Evolutionary conservation across 1,140 invertebrate species (phyloP), one percentile per base, ranked within the genome.

Genomic region (Atta cephalotes): DNA sequence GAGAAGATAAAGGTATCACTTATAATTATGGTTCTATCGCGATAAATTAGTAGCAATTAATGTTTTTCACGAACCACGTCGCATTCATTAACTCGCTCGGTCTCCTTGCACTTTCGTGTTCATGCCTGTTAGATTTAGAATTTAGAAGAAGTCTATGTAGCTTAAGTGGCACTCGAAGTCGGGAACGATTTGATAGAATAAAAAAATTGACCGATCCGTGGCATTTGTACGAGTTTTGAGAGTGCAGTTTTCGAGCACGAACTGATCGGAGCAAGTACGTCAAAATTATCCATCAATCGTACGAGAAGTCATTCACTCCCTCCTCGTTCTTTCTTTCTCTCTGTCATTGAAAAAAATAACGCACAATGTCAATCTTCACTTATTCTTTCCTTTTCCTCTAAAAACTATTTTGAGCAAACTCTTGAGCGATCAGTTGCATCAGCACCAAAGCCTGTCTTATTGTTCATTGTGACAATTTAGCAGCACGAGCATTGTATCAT

Each of bases 71-170:
- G 28, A 84, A 87, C 81, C 63, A 90, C 82, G n/a, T 91, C 84
- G 90, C 89, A 88, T 90, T 80, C 74, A 45, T 25, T 35, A 16
- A 60, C 28, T 66, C 58, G 71, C 28, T 66, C 58, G 71, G 39
- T 45, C 35, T 31, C 58, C 56, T 81, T 90, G 87, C 92, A 90
- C 89, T 89, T 68, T 88, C 81, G 82, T 93, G 68, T 91, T 90
- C 79, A 89, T 91, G 89, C 89, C 88, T 92, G 88, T 90, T 91
- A 91, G 91, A 89, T 80, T 89, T 93, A 93, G 90, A 88, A 93
- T 87, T 92, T 93, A 92, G 92, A 89, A 91, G 89, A 87, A 89
- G 81, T 80, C 87, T 78, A 90, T 87, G 66, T 92, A 87, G 89
- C 89, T 92, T 91, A 82, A 88, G 86, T 89, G 86, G 86, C 88